Percentiles rank a stretch among this genome's conserved stretches.
Conservation (phyloP, 2,113 vertebrate genomes). For the Himantopus leucocephalus region DNA sequence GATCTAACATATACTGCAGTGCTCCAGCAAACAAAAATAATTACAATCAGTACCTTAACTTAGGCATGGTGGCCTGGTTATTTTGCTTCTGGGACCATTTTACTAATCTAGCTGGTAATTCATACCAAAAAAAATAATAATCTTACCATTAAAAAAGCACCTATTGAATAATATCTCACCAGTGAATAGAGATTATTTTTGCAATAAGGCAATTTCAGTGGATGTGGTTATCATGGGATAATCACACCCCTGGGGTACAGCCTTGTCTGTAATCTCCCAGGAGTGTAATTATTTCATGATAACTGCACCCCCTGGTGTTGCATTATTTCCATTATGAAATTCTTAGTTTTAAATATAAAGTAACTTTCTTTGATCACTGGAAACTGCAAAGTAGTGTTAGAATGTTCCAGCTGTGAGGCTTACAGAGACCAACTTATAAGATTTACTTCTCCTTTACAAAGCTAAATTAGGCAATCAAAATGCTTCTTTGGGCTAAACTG, state of each 20-base stretch:
- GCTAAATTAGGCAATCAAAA: constrained; percentile 83
- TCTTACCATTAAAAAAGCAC: constrained; percentile 69
- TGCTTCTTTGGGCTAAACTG: constrained; percentile 76
- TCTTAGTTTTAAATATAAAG: constrained; percentile 79
- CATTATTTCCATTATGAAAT: constrained; percentile 84
- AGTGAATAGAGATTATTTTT: constrained; percentile 83
- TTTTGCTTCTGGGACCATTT: constrained; percentile 64
- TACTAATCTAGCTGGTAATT: constrained; percentile 76
- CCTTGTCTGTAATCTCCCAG: constrained; percentile 81
- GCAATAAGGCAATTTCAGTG: constrained; percentile 82
- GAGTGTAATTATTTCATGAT: constrained; percentile 86
- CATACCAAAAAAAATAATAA: constrained; percentile 68
- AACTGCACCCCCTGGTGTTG: constrained; percentile 75
- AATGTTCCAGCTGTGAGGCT: constrained; percentile 81
- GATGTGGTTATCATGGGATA: constrained; percentile 83
- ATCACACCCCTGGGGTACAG: constrained; percentile 83
- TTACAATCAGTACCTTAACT: constrained; percentile 33
- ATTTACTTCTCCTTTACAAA: constrained; percentile 77
- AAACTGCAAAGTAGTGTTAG: constrained; percentile 73
- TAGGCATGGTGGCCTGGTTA: neutral
- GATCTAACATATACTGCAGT: neutral
- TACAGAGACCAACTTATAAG: constrained; percentile 75
- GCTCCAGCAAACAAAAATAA: constrained; percentile 58
- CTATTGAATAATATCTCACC: constrained; percentile 81
- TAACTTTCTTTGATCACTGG: constrained; percentile 81